phyloP scores from a whole-genome alignment of 1,140 invertebrate genomes.

The Brachionus plicatilis region DNA sequence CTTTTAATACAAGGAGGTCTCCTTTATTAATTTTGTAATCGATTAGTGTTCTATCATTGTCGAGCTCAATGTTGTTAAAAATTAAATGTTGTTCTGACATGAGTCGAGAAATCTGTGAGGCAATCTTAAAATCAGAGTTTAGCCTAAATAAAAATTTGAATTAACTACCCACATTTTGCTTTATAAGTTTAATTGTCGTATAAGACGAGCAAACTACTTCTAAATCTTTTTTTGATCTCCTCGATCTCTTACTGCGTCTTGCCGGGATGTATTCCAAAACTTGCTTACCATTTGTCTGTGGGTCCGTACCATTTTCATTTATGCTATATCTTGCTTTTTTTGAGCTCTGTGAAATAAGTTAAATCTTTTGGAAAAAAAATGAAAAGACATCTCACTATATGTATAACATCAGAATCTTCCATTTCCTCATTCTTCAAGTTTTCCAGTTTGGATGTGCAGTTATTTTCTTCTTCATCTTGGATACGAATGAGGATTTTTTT shows the following conservation, averaged over 20 bases:
- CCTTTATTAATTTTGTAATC: constrained; percentile 33
- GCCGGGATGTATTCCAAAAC: not conserved
- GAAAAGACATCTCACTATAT: not conserved
- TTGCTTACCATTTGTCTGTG: not conserved
- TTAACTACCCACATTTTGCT: not conserved
- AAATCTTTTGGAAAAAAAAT: not conserved
- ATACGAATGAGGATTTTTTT: constrained; percentile 13
- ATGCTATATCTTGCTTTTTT: not conserved
- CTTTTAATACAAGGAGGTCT: not conserved
- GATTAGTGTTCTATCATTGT: not conserved
- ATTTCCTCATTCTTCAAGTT: not conserved
- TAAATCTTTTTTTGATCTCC: not conserved
- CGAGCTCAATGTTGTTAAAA: constrained; percentile 5
- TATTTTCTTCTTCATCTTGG: not conserved
- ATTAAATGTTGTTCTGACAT: constrained; percentile 17
- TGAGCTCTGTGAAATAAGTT: not conserved
- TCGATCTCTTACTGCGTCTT: not conserved
- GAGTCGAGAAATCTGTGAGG: not conserved
- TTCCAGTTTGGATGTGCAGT: not conserved
- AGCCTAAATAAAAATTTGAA: not conserved
- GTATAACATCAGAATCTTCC: not conserved
- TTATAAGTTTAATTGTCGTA: not conserved
- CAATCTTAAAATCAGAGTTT: not conserved
- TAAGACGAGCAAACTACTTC: constrained; percentile 18
- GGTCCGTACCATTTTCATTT: not conserved